phyloP scores from a whole-genome alignment of 2,888 invertebrate species.

The Mythimna loreyi region DNA sequence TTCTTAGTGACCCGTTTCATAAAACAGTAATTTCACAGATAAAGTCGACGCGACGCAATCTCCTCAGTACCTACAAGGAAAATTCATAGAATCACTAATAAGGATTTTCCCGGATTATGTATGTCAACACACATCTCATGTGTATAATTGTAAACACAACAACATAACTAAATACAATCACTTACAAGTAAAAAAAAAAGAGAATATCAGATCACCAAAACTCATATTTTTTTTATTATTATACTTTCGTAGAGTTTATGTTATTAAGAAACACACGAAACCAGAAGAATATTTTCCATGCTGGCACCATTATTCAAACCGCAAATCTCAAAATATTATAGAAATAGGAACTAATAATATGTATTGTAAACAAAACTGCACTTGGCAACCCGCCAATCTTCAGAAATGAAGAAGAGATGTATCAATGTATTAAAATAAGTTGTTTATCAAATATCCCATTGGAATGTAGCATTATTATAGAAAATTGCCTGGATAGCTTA shows the following conservation, averaged over 20 bases:
- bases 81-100: neutral
- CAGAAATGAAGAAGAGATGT: conserved; percentile 2
- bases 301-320: neutral
- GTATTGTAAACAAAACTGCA: conserved; percentile 14
- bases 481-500: neutral
- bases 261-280: neutral
- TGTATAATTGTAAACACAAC: neutral
- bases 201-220: too few species aligned
- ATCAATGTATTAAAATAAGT: conserved; percentile 17
- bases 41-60: neutral
- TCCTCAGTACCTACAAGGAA: neutral
- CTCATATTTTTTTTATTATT: too few species aligned
- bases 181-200: too few species aligned
- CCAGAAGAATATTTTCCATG: neutral
- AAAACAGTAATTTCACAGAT: neutral
- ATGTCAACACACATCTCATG: neutral
- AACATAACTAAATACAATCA: too few species aligned
- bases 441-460: neutral
- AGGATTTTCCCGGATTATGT: neutral
- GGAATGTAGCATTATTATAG: neutral
- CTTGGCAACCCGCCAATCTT: conserved; percentile 23
- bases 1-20: neutral
- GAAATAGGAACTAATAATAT: conserved; percentile 1
- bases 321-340: neutral
- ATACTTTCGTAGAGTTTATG: too few species aligned